Evolutionary conservation across 2,113 vertebrate genomes (phyloP).

Genomic region (rat (Rattus norvegicus)): GRCr8 NC_086020.1:80791001-80791500

Average conservation of each 20-base stretch:
- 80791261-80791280: neutral
- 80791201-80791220: neutral
- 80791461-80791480: neutral
- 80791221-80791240: neutral
- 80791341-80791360: neutral
- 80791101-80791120: neutral
- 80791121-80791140: neutral
- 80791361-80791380: neutral
- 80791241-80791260: neutral
- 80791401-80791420: neutral
- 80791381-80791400: neutral
- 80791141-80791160: neutral
- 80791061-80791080: neutral
- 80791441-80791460: neutral
- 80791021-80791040: conserved; percentile 22
- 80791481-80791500: neutral
- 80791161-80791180: neutral
- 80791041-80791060: neutral
- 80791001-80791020: neutral
- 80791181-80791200: neutral
- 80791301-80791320: neutral
- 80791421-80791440: no score
- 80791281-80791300: no score
- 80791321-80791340: neutral
- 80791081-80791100: neutral